A percentile compares a stretch with the other conserved stretches of the same genome.
Conservation (phyloP, 2,888 invertebrate species). For the Hyles lineata region DNA sequence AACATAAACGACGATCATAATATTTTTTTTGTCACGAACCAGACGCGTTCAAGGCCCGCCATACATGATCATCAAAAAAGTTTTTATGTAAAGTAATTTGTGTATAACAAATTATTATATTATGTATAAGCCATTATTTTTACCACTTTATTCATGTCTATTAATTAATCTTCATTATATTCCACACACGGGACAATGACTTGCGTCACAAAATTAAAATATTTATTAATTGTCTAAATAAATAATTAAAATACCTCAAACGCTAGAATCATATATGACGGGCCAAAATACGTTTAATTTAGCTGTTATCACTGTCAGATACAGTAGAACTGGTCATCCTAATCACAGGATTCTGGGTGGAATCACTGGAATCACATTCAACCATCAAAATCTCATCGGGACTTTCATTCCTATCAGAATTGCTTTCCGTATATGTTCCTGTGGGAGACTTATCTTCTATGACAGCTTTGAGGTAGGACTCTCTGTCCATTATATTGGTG, state of each 20-base stretch:
- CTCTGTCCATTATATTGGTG: constrained; percentile 72
- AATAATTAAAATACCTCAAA: neutral
- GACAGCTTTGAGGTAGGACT: constrained; percentile 78
- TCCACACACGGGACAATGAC: neutral
- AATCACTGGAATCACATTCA: constrained; percentile 79
- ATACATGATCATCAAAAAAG: neutral
- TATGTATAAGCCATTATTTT: neutral
- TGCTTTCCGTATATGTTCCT: constrained; percentile 78
- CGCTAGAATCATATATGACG: neutral
- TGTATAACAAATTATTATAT: neutral
- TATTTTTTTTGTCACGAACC: constrained; percentile 14
- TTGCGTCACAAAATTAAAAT: neutral
- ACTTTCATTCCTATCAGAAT: constrained; percentile 77
- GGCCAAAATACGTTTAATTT: constrained; percentile 41
- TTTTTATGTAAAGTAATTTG: neutral
- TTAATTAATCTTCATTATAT: neutral
- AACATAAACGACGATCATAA: constrained; percentile 27
- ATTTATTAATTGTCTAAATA: constrained; percentile 10
- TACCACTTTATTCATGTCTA: neutral
- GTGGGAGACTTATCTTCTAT: constrained; percentile 80
- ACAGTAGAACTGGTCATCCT: constrained; percentile 79
- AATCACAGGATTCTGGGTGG: constrained; percentile 77
- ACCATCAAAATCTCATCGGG: constrained; percentile 80
- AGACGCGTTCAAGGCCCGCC: neutral
- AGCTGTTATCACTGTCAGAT: constrained; percentile 78